A percentile compares a stretch with the other conserved stretches of the same genome.
Evolutionary conservation across 2,113 vertebrate genomes (phyloP).

Genomic region (Thymallus thymallus): DNA sequence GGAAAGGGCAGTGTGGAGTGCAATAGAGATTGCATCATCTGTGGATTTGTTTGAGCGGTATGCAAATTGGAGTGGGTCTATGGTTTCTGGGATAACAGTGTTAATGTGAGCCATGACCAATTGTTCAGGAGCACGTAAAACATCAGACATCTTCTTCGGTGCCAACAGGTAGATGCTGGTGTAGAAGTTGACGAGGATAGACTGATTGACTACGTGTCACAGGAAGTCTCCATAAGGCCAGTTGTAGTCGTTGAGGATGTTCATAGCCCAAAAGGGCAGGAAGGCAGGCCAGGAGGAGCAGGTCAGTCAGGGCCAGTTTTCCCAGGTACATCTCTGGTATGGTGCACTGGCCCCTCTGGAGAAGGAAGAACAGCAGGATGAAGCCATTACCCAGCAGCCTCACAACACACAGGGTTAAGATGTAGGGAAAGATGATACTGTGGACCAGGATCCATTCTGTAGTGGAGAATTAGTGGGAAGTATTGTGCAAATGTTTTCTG

Average conservation of each 20-base stretch:
- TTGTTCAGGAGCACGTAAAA: too few species aligned
- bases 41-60: too few species aligned
- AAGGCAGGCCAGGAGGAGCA: conserved; percentile 76
- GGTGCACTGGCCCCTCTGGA: conserved; percentile 79
- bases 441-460: conserved; percentile 64
- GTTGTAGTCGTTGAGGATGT: conserved; percentile 74
- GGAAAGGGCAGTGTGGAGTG: too few species aligned
- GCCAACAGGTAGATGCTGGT: conserved; percentile 86
- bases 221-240: conserved; percentile 85
- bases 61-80: too few species aligned
- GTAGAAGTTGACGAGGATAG: conserved; percentile 80
- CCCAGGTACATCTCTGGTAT: conserved; percentile 90
- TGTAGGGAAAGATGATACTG: conserved; percentile 74
- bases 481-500: conserved; percentile 49
- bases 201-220: conserved; percentile 79
- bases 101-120: too few species aligned
- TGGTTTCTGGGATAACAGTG: too few species aligned
- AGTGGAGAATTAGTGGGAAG: neutral
- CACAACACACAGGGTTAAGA: conserved; percentile 79
- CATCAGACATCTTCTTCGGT: too few species aligned
- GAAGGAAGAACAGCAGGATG: conserved; percentile 79
- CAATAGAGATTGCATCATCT: too few species aligned
- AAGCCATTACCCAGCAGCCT: conserved; percentile 82
- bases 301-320: conserved; percentile 84
- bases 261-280: conserved; percentile 90